These are phyloP conservation scores for Unio pictorum DNA, from an alignment of 2,888 invertebrate genomes.

Conservation along the genomic window DNA sequence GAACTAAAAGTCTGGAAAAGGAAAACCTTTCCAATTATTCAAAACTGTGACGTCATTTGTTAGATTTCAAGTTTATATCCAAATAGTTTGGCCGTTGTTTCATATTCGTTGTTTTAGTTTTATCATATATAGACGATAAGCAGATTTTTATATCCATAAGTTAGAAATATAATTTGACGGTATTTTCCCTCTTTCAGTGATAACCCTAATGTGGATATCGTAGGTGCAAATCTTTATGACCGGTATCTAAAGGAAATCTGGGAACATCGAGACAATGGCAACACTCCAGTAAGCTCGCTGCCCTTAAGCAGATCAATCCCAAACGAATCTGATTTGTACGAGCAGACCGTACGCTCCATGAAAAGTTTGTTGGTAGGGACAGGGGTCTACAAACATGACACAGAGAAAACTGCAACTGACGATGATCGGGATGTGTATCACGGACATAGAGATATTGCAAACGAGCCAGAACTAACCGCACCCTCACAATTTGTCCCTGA, in stretches of 20 bases:
- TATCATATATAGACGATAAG: too few relatives aligned
- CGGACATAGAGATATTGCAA: slow-evolving; percentile 67
- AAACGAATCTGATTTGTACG: slow-evolving; percentile 44
- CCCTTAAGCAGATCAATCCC: slow-evolving; percentile 65
- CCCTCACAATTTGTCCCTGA: slow-evolving; percentile 62
- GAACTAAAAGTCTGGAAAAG: too few relatives aligned
- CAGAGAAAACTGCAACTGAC: slow-evolving; percentile 24
- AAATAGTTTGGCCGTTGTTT: too few relatives aligned
- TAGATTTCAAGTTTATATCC: too few relatives aligned
- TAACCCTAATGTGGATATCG: slow-evolving; percentile 69
- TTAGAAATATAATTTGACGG: too few relatives aligned
- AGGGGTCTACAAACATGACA: slow-evolving; percentile 66
- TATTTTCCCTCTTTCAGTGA: slow-evolving; percentile 55
- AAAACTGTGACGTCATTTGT: too few relatives aligned
- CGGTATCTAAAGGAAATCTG: slow-evolving; percentile 46
- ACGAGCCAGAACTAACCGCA: slow-evolving; percentile 61
- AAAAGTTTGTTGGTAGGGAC: slow-evolving; percentile 68
- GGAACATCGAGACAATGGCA: slow-evolving; percentile 33
- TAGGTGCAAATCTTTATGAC: slow-evolving; percentile 70
- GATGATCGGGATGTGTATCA: slow-evolving; percentile 51
- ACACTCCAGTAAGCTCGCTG: slow-evolving; percentile 26
- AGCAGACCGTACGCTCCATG: slow-evolving; percentile 63
- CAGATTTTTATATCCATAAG: too few relatives aligned
- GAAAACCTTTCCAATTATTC: too few relatives aligned
- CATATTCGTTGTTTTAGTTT: too few relatives aligned